Evolutionary conservation across 2,888 invertebrate genomes (phyloP).

Genomic region (Drosophila peninsularis): DNA sequence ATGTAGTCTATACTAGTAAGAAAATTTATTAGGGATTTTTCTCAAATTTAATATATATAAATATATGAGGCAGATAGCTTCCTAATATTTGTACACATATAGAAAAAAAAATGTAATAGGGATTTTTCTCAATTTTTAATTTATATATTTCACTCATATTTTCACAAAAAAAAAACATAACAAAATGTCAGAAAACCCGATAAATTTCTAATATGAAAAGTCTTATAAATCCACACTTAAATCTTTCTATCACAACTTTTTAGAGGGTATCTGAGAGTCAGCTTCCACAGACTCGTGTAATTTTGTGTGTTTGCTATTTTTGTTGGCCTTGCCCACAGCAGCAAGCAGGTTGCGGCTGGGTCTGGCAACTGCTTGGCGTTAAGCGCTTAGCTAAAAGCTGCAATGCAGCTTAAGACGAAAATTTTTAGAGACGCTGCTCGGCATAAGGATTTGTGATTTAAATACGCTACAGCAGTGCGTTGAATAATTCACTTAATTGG

Average conservation of each 20-base stretch:
- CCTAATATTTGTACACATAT: too few relatives aligned
- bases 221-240: too few relatives aligned
- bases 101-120: too few relatives aligned
- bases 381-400: conserved; percentile 38
- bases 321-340: conserved; percentile 9
- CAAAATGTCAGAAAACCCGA: neutral
- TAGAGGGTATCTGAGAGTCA: neutral
- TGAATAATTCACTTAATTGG: conserved; percentile 76
- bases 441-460: conserved; percentile 49
- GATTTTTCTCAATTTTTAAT: too few relatives aligned
- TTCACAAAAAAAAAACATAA: too few relatives aligned
- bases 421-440: conserved; percentile 33
- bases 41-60: too few relatives aligned
- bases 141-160: too few relatives aligned
- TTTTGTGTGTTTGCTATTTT: conserved; percentile 1
- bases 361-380: conserved; percentile 4
- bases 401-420: conserved; percentile 48
- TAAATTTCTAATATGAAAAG: neutral
- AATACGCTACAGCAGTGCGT: conserved; percentile 34
- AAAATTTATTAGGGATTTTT: too few relatives aligned
- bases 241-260: too few relatives aligned
- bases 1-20: too few relatives aligned
- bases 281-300: neutral
- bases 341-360: conserved; percentile 8
- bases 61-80: too few relatives aligned